Evolutionary conservation across 2,888 invertebrate species (phyloP), one percentile per base, ranked within the genome.

Genomic region (Epirrhoe alternata): DNA sequence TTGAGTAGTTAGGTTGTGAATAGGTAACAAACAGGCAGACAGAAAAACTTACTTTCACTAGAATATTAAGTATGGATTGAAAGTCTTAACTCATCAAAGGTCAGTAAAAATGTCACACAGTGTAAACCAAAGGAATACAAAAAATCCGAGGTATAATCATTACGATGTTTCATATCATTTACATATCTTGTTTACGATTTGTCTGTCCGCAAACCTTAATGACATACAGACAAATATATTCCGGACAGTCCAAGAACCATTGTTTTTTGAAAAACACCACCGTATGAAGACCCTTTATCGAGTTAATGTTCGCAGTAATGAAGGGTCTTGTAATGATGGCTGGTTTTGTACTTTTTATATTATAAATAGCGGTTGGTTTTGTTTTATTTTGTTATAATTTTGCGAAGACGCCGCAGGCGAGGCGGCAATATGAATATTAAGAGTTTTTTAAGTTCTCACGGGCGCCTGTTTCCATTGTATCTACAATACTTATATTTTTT

Each of bases 341-440:
- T 33, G 64, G 66, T 76, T 84, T 86, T 87, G 78, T 83, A 80
- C 80, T 76, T 88, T 89, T 89, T 87, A 81, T 81, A 83, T 82
- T 88, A 89, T 89, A 90, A 90, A 89, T 88, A 85, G 78, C 76
- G 75, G 78, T 70, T 70, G 77, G 68, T 82, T 84, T 85, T 82
- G 85, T 87, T 91, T 92, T 90, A 87, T 91, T 90, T 90, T 87
- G 89, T 88, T 89, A 90, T 90, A 90, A 91, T 90, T 92, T 88
- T 84, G 87, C 89, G 85, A 84, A 86, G 86, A 83, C 81, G 89
- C 91, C 89, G 85, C 88, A 76, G 87, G 90, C 90, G 79, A 80
- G 79, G 81, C 83, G 80, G 81, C 85, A 76, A 86, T 88, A 88
- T 88, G 89, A 89, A 88, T 90, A 89, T 90, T 89, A 87, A 86